Evolutionary conservation across 2,797 vertebrate species (phyloP).

Genomic region (Sylvilagus floridanus): DNA sequence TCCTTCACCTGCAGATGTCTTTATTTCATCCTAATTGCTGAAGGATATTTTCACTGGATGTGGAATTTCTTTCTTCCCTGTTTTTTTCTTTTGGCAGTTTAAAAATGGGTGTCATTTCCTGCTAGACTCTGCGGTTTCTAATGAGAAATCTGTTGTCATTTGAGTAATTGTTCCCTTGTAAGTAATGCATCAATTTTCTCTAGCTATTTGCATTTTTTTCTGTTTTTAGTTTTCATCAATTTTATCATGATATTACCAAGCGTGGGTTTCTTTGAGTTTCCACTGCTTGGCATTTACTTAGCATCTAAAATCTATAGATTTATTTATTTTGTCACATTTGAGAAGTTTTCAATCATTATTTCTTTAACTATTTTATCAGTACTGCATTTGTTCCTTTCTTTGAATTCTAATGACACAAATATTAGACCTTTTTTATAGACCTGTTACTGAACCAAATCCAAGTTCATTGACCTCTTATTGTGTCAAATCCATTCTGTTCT

Average conservation of each 20-base stretch:
- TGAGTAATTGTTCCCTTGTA: neutral
- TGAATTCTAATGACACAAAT: neutral
- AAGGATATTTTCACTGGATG: slow-evolving; percentile 24
- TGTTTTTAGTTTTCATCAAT: neutral
- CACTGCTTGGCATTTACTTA: neutral
- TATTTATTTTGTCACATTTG: neutral
- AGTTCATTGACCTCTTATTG: neutral
- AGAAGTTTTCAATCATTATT: neutral
- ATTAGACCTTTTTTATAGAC: neutral
- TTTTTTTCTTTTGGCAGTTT: neutral
- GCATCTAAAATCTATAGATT: neutral
- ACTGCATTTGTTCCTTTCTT: neutral
- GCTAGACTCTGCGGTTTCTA: neutral
- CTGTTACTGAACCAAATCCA: neutral
- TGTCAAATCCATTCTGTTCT: neutral
- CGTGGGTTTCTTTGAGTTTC: neutral
- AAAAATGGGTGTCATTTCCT: neutral
- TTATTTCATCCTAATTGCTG: neutral
- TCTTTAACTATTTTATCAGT: neutral
- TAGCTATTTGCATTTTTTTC: neutral
- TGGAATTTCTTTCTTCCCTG: neutral
- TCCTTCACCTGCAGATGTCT: neutral
- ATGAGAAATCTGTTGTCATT: neutral
- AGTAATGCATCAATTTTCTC: neutral
- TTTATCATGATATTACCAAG: neutral